Conservation (phyloP, 2,113 vertebrate species). For the Rafetus swinhoei region DNA sequence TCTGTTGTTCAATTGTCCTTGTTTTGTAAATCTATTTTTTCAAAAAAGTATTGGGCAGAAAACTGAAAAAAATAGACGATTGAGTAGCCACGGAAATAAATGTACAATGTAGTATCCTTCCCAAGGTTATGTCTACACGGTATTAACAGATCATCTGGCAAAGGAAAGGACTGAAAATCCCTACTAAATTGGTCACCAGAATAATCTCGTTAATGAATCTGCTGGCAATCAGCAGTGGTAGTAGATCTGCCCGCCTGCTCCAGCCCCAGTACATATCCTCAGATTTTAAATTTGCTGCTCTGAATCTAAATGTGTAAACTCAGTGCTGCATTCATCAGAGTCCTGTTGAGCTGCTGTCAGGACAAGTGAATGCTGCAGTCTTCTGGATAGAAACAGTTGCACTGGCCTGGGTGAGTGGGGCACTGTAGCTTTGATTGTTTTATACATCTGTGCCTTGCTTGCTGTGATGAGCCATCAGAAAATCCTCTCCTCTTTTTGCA, state of each 20-base stretch:
- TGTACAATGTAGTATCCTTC: neutral
- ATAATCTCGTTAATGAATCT: neutral
- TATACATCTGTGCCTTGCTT: neutral
- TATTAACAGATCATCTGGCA: conserved; percentile 1
- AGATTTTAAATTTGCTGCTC: neutral
- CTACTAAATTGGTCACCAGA: neutral
- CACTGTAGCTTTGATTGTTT: rapidly evolving
- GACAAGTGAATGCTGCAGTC: neutral
- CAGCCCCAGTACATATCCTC: neutral
- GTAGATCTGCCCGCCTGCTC: neutral
- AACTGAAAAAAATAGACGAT: neutral
- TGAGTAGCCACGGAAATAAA: neutral
- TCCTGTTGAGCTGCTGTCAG: neutral
- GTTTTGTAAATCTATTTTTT: neutral
- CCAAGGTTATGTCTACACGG: neutral
- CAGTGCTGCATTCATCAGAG: neutral
- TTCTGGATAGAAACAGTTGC: neutral
- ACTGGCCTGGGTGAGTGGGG: neutral
- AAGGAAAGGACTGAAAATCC: conserved; percentile 3
- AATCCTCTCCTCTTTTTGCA: neutral
- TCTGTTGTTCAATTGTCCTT: neutral
- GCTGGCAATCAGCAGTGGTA: neutral
- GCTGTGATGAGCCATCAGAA: neutral
- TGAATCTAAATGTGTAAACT: rapidly evolving
- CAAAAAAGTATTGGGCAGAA: neutral